phyloP scores from a whole-genome alignment of 2,113 vertebrate genomes.

The Neotoma lepida region DNA sequence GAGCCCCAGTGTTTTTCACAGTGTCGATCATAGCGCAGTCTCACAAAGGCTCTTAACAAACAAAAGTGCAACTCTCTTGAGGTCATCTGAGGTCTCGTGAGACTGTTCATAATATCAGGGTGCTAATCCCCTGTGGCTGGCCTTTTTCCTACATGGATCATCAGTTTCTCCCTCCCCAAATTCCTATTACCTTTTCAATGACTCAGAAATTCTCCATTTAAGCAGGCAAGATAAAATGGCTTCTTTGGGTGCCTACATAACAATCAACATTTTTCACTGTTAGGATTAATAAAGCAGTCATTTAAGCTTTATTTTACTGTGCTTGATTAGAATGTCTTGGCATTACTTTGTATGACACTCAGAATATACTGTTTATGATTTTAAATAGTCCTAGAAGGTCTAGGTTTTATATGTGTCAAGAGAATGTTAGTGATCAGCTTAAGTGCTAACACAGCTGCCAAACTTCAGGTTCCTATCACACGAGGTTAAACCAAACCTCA shows the following conservation, averaged over 20 bases:
- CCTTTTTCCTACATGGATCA: conserved; percentile 52
- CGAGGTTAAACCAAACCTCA: conserved; percentile 55
- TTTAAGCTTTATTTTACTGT: background rate
- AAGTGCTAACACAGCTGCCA: conserved; percentile 57
- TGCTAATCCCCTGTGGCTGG: conserved; percentile 57
- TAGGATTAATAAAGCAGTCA: conserved; percentile 28
- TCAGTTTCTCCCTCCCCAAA: conserved; percentile 58
- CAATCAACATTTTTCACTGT: conserved; percentile 13
- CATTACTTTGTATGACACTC: conserved; percentile 10
- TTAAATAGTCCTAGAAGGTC: conserved; percentile 30
- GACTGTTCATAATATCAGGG: conserved; percentile 53
- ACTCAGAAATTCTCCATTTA: conserved; percentile 36
- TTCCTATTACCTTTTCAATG: conserved; percentile 17
- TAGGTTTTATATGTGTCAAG: conserved; percentile 52
- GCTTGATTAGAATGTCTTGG: conserved; percentile 8
- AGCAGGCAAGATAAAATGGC: conserved; percentile 24
- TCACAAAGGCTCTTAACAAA: conserved; percentile 63
- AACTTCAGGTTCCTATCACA: conserved; percentile 54
- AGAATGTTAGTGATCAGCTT: conserved; percentile 40
- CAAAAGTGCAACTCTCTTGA: conserved; percentile 59
- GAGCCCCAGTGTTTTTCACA: conserved; percentile 31
- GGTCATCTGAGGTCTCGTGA: background rate
- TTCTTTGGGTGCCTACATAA: conserved; percentile 14
- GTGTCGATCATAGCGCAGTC: conserved; percentile 30
- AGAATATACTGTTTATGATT: conserved; percentile 8